phyloP scores from a whole-genome alignment of 2,113 vertebrate species.

The Apistogramma diplotaenia region DNA sequence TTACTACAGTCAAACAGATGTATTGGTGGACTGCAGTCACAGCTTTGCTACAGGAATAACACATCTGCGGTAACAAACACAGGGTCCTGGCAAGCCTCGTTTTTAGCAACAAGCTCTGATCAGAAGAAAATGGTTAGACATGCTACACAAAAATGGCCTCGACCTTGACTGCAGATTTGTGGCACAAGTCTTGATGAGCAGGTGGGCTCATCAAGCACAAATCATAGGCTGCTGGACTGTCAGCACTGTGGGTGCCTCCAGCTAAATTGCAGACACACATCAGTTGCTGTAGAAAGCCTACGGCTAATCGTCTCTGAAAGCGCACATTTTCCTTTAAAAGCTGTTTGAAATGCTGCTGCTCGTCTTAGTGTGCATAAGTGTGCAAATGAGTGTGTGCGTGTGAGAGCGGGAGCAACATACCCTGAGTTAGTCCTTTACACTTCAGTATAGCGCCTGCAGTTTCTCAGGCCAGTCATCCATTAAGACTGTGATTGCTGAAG shows the following conservation, averaged over 20 bases:
- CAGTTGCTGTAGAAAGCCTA: not conserved
- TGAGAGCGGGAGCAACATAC: not conserved
- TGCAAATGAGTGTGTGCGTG: not conserved
- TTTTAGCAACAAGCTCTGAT: not conserved
- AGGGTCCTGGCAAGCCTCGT: not conserved
- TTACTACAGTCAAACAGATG: conserved; percentile 25
- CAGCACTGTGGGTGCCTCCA: not conserved
- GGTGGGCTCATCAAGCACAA: not conserved
- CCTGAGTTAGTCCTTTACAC: conserved; percentile 24
- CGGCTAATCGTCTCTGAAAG: not conserved
- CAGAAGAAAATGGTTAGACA: not conserved
- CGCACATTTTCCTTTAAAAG: not conserved
- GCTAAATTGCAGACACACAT: not conserved
- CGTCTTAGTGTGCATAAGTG: not conserved
- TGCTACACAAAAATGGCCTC: not conserved
- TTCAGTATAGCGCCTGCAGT: conserved; percentile 23
- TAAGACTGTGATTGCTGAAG: conserved; percentile 45
- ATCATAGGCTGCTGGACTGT: not conserved
- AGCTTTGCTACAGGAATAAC: conserved; percentile 16
- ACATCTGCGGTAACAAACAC: not conserved
- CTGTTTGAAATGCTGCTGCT: not conserved
- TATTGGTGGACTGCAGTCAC: not conserved
- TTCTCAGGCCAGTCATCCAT: conserved; percentile 50
- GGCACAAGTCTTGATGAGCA: not conserved
- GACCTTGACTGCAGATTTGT: not conserved